Conservation (phyloP, 2,113 vertebrate species). For the Ploceus nigricollis region DNA sequence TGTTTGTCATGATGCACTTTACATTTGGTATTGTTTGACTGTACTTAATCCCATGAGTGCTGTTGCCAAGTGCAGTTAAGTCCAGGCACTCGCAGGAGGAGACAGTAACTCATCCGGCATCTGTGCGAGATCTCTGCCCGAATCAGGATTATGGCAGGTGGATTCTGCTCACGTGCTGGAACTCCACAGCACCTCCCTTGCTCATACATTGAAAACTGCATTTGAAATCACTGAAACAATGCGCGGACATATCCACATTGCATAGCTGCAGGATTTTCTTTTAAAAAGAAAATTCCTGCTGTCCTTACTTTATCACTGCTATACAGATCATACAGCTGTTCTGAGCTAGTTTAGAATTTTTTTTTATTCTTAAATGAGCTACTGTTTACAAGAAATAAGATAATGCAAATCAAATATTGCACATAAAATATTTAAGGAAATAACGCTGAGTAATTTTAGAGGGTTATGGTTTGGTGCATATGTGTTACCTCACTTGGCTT, state of each 20-base stretch:
- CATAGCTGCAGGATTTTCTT: neutral
- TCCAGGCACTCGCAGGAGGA: neutral
- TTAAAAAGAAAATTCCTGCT: neutral
- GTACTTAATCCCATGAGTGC: neutral
- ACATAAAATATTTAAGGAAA: neutral
- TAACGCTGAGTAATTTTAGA: neutral
- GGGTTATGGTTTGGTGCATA: neutral
- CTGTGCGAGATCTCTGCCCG: fast-evolving
- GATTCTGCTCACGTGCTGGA: neutral
- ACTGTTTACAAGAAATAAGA: neutral
- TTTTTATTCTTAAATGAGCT: neutral
- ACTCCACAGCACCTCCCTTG: neutral
- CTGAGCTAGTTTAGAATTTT: neutral
- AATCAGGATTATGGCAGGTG: neutral
- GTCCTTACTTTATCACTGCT: neutral
- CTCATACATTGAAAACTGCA: neutral
- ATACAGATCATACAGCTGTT: neutral
- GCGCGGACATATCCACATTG: neutral
- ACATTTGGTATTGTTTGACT: neutral
- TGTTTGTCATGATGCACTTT: neutral
- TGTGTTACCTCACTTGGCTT: neutral
- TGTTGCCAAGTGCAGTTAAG: neutral
- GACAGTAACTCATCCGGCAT: neutral
- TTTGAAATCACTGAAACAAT: neutral
- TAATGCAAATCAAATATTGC: neutral